A percentile compares a stretch with the other conserved stretches of the same genome.
These are phyloP conservation scores for Metallyticus violacea DNA, from an alignment of 2,888 invertebrate species.

Conservation along the genomic window DNA sequence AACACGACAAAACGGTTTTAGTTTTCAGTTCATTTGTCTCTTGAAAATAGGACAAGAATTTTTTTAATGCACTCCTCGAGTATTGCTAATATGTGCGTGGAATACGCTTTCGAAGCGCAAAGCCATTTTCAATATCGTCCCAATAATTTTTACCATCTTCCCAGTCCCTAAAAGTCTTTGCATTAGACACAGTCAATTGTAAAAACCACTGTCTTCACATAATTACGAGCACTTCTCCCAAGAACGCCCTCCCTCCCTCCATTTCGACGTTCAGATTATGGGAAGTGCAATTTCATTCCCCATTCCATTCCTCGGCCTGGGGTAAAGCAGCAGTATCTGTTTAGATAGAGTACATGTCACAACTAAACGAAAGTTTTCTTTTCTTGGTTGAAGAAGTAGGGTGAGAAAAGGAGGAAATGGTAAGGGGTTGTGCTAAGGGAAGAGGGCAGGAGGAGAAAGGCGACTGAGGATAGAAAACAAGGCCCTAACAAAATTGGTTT, in stretches of 20 bases:
- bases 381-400: not conserved
- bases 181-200: not conserved
- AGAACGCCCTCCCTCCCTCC: not conserved
- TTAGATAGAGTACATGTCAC: slow-evolving; percentile 6
- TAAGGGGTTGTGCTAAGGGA: not conserved
- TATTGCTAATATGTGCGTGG: no score
- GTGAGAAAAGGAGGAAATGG: not conserved
- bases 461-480: slow-evolving; percentile 9
- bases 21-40: no score
- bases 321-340: not conserved
- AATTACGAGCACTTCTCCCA: not conserved
- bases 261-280: not conserved
- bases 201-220: not conserved
- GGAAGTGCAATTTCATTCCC: slow-evolving; percentile 1
- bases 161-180: no score
- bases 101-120: not conserved
- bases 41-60: no score
- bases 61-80: no score
- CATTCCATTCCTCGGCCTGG: not conserved
- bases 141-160: not conserved
- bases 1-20: no score
- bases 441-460: not conserved
- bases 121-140: not conserved
- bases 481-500: slow-evolving; percentile 18
- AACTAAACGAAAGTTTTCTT: slow-evolving; percentile 16